A percentile compares a stretch with the other conserved stretches of the same genome.
Conservation (phyloP, 2,888 invertebrate genomes). For the Harpalus rubripes region DNA sequence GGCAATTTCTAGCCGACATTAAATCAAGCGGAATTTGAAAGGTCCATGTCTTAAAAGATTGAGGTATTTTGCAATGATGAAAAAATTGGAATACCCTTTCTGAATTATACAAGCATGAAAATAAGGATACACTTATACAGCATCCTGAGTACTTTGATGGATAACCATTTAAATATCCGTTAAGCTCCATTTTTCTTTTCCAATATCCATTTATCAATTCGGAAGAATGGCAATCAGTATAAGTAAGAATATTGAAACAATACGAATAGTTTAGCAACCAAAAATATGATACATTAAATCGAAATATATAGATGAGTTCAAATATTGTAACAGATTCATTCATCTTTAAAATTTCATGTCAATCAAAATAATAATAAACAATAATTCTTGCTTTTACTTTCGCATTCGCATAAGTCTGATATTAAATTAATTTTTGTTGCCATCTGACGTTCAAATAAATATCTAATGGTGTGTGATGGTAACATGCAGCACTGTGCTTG, state of each 20-base stretch:
- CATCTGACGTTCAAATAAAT: too few relatives aligned
- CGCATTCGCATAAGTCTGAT: too few relatives aligned
- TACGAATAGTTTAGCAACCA: too few relatives aligned
- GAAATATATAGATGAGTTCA: neutral
- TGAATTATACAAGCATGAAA: constrained; percentile 13
- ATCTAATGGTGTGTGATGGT: too few relatives aligned
- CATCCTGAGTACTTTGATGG: neutral
- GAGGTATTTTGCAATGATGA: neutral
- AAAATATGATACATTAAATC: neutral
- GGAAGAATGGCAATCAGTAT: neutral
- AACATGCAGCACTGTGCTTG: too few relatives aligned
- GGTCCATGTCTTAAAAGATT: neutral
- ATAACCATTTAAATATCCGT: neutral
- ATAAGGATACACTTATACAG: constrained; percentile 6
- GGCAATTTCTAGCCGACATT: neutral
- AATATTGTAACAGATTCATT: too few relatives aligned
- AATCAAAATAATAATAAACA: too few relatives aligned
- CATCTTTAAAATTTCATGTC: too few relatives aligned
- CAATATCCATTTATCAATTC: neutral
- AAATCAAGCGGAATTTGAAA: neutral
- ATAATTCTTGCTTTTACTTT: too few relatives aligned
- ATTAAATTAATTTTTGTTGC: too few relatives aligned
- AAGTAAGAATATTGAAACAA: neutral
- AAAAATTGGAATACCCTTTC: neutral
- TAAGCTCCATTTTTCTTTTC: neutral